A percentile compares a stretch with the other conserved stretches of the same genome.
Evolutionary conservation across 1,140 invertebrate species (phyloP).

Genomic region (Mactra quadrangularis): DNA sequence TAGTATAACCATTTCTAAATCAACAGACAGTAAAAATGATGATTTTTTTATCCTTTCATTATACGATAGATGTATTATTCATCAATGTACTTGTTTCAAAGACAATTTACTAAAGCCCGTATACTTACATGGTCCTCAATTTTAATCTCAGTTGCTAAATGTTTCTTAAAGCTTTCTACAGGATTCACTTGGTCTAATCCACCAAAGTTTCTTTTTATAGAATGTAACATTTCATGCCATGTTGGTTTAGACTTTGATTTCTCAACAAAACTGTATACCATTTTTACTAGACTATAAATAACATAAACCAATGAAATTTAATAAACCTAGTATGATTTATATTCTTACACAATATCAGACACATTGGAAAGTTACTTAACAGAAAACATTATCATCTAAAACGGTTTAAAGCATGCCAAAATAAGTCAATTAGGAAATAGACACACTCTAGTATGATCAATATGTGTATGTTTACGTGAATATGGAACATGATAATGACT

Average conservation of each 20-base stretch:
- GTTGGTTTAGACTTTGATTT: slow-evolving; percentile 62
- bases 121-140: slow-evolving; percentile 14
- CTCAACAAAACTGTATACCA: slow-evolving; percentile 74
- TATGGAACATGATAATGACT: too few species aligned
- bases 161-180: slow-evolving; percentile 67
- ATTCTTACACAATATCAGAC: too few species aligned
- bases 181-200: slow-evolving; percentile 73
- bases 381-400: too few species aligned
- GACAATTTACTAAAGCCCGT: background rate
- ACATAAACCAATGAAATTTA: too few species aligned
- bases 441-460: background rate
- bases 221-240: slow-evolving; percentile 72
- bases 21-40: too few species aligned
- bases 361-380: too few species aligned
- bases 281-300: slow-evolving; percentile 75
- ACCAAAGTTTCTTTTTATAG: slow-evolving; percentile 78
- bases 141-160: slow-evolving; percentile 37
- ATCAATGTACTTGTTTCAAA: background rate
- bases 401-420: too few species aligned
- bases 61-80: too few species aligned
- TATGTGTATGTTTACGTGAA: too few species aligned
- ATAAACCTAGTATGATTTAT: too few species aligned
- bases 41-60: too few species aligned
- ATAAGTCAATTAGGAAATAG: background rate
- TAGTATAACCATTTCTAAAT: too few species aligned